Base-by-base conservation (phyloP, 2,888 invertebrate genomes). In the Pachymerium ferrugineum region DNA sequence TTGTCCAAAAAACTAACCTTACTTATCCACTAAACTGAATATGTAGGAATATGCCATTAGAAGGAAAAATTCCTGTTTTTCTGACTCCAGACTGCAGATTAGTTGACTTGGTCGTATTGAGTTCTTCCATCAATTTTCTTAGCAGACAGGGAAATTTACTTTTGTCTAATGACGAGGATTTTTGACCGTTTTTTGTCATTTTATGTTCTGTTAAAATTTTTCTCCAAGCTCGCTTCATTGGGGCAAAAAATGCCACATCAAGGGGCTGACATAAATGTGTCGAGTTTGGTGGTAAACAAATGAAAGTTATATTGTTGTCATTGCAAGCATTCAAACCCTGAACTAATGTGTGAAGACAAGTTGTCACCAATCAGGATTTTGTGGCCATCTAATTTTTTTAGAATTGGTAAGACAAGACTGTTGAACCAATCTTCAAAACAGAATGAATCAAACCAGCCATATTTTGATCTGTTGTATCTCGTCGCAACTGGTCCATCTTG, bases 361-460 rank as follows among this genome's bases (percentile, higher is more conserved):
- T 74, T 74, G 28, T 74, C 74, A 22, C 70, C 70, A 10, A 74
- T 69, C 1, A 74, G 1, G 14, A 69, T 33, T 25, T 74, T 74
- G 1, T 1, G 1, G 1, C 69, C 74, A 29, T 31, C 12, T 19
- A 35, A 22, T 3, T 42, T 69, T 28, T 25, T 28, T 10, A 30
- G 16, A 5, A 31, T 16, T 33, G 73, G 73, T 12, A 73, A 2
- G 1, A 38, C 3, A 3, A 73, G 8, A 14, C 69, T 3, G 19
- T 68, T 4, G n/a, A 73, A 70, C 73, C 73, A 73, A 6, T 42
- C 68, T 6, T 5, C 14, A 33, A 79, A 79, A 47, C 38, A 71
- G 1, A 12, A 33, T 31, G 25, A 10, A 69, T 79, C 78, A 76
- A 81, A 79, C 81, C 81, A 81, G 3, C 79, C 81, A 73, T 75